Percentiles rank a stretch among this genome's conserved stretches.
Evolutionary conservation across 2,113 vertebrate species (phyloP).

Genomic region (Irena cyanogastra): DNA sequence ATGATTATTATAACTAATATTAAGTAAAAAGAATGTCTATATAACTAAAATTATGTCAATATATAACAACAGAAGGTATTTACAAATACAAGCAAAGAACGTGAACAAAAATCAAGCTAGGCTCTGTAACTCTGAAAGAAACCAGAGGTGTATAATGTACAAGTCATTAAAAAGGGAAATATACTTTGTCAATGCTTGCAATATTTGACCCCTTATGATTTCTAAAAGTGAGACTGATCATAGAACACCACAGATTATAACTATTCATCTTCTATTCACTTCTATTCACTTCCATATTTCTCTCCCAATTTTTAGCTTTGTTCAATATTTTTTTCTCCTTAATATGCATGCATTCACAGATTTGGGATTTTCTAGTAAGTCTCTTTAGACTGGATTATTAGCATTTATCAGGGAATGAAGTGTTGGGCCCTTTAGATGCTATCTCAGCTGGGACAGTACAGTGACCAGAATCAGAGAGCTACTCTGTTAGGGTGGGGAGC

Average conservation of each 20-base stretch:
- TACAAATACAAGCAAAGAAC: not conserved
- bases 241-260: not conserved
- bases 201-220: not conserved
- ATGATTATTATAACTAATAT: not conserved
- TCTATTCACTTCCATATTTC: not conserved
- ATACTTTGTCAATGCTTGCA: not conserved
- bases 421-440: not conserved
- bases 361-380: not conserved
- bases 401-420: not conserved
- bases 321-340: not conserved
- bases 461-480: not conserved
- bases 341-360: not conserved
- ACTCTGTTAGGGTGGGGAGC: not conserved
- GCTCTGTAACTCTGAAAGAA: not conserved
- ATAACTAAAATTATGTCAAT: not conserved
- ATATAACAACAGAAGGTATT: not conserved
- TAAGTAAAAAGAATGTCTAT: not conserved
- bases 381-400: not conserved
- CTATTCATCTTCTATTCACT: not conserved
- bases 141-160: not conserved
- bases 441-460: not conserved
- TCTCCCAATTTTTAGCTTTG: not conserved
- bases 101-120: not conserved
- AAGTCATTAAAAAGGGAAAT: not conserved
- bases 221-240: not conserved